Percentiles rank a stretch among this genome's conserved stretches.
These are phyloP conservation scores for Agelaius tricolor DNA, from an alignment of 2,113 vertebrate species.

Conservation along the genomic window DNA sequence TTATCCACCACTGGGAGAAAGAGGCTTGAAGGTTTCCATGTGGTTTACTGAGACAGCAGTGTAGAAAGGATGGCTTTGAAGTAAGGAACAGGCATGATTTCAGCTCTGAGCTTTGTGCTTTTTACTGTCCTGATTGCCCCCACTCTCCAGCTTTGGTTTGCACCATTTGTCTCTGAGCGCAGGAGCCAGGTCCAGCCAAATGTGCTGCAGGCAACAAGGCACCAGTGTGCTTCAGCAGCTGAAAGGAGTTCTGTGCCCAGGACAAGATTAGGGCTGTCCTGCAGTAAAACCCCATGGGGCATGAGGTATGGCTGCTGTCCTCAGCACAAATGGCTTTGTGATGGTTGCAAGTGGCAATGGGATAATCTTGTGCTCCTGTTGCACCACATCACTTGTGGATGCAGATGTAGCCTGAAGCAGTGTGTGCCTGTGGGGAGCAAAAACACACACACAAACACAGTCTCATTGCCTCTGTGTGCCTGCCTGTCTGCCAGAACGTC, in stretches of 20 bases:
- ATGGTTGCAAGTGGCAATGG: neutral
- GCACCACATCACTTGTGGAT: neutral
- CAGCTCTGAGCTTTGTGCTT: neutral
- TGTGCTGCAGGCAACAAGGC: neutral
- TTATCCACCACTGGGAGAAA: neutral
- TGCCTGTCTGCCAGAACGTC: neutral
- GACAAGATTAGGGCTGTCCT: neutral
- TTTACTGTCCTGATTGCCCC: neutral
- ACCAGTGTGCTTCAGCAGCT: neutral
- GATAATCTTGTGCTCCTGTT: neutral
- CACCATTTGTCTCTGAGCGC: neutral
- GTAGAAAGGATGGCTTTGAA: neutral
- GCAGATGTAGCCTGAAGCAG: neutral
- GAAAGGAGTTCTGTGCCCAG: neutral
- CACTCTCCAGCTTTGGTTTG: neutral
- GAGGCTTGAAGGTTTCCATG: neutral
- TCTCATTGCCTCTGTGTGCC: neutral
- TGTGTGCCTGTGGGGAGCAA: neutral
- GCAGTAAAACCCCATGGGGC: neutral
- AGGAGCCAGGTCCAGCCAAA: neutral
- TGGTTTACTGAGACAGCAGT: neutral
- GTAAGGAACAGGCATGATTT: neutral
- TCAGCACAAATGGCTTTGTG: neutral
- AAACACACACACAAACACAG: neutral
- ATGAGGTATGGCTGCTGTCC: neutral